Conservation (phyloP, 2,888 invertebrate species). For the Parnassius smintheus region DNA sequence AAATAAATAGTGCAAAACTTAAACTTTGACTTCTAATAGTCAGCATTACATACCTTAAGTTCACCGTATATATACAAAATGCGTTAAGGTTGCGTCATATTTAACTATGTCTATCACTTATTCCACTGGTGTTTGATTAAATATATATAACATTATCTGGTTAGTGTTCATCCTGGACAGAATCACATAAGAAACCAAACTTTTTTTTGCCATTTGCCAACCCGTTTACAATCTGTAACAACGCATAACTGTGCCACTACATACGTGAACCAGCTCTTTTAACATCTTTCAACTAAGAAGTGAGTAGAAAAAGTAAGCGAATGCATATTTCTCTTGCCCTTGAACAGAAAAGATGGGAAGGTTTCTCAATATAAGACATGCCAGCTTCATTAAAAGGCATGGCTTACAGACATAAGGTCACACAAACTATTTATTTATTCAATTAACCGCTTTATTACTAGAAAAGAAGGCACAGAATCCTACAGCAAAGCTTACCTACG, state of each 20-base stretch:
- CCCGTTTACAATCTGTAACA: conserved; percentile 23
- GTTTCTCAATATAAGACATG: neutral
- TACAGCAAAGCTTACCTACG: conserved; percentile 18
- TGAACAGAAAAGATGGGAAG: neutral
- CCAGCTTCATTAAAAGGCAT: conserved; percentile 7
- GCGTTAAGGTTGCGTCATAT: conserved; percentile 7
- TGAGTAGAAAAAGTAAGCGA: neutral
- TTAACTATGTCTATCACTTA: conserved; percentile 22
- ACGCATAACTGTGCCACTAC: conserved; percentile 8
- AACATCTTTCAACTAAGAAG: conserved; percentile 10
- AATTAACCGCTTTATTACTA: conserved; percentile 7
- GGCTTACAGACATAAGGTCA: conserved; percentile 17
- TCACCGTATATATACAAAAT: conserved; percentile 17
- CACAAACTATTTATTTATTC: conserved; percentile 7
- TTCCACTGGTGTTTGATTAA: conserved; percentile 14
- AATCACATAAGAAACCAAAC: conserved; percentile 38
- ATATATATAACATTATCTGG: conserved; percentile 18
- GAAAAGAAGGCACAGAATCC: conserved; percentile 22
- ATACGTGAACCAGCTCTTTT: conserved; percentile 18
- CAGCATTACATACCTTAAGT: neutral
- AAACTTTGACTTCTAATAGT: conserved; percentile 5
- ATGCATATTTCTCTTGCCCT: neutral
- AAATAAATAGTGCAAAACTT: too few species aligned
- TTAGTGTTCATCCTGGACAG: conserved; percentile 34
- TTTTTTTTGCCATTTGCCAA: conserved; percentile 27